Base-by-base conservation (phyloP, 1,140 invertebrate species). In the Neodiprion lecontei region DNA sequence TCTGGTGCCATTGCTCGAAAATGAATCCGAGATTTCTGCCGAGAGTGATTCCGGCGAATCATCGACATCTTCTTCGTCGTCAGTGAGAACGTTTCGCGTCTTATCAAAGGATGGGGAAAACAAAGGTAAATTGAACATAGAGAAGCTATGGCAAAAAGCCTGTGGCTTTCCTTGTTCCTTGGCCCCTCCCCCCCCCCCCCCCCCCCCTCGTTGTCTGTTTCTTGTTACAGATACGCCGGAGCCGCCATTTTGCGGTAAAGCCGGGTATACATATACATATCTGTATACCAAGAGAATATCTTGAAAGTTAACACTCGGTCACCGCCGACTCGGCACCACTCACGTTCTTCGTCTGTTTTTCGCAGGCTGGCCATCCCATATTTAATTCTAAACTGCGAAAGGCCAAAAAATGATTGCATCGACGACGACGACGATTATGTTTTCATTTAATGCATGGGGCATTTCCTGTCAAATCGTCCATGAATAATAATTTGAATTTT, bases 1-100 rank as follows among this genome's bases (percentile, higher is more conserved):
- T 4, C 14, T 72, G 14, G 21, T 21, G n/a, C 70, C 70, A 21
- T 53, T 72, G 70, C 70, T 72, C 48, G 48, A 72, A 17, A 72
- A 21, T n/a, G 70, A 72, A 3, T 72, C 48, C 9, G 17, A 21
- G 17, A 21, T 21, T 21, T 21, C 17, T 21, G 17, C 17, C 17
- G 17, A 21, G 17, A 28, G 40, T 11, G 70, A 72, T 53, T 53
- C 50, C 7, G 50, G 70, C 21, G 12, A 72, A 14, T 72, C 70
- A 10, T 11, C 12, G 11, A 48, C 48, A n/a, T 72, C 70, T 3
- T 11, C 50, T 48, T 72, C 70, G 4, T 72, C 70, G 48, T 72
- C 70, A 72, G 48, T 72, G 70, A 40, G 48, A 49, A 48, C 70
- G 11, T 72, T 72, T 47, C 70, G 70, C 48, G 70, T 12, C 7